Percentiles rank a stretch among this genome's conserved stretches.
These are phyloP conservation scores for Lophius piscatorius DNA, from an alignment of 2,113 vertebrate genomes.

Conservation along the genomic window DNA sequence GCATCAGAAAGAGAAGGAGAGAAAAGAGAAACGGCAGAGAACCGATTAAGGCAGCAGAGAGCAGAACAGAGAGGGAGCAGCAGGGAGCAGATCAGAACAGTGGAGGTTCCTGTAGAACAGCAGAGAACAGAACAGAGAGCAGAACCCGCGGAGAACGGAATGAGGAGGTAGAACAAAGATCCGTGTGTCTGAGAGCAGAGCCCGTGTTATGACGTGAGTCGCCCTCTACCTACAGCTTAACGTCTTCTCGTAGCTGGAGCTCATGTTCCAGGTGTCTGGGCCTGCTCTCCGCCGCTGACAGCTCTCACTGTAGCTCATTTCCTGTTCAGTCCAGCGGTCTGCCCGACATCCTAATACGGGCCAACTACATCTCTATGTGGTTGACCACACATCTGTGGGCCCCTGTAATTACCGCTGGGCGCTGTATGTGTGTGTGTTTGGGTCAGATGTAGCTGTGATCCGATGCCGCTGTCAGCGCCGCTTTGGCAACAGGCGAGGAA, in stretches of 20 bases:
- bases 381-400: slow-evolving; percentile 38
- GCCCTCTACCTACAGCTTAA: slow-evolving; percentile 57
- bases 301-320: slow-evolving; percentile 32
- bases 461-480: slow-evolving; percentile 23
- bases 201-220: slow-evolving; percentile 67
- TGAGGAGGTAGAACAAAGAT: not conserved
- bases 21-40: not conserved
- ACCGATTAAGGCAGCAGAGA: not conserved
- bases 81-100: not conserved
- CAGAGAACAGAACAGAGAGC: slow-evolving; percentile 29
- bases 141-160: slow-evolving; percentile 6
- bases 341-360: slow-evolving; percentile 21
- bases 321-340: slow-evolving; percentile 21
- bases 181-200: slow-evolving; percentile 58
- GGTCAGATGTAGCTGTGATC: slow-evolving; percentile 28
- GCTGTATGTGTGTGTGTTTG: slow-evolving; percentile 21
- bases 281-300: slow-evolving; percentile 24
- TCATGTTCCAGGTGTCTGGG: slow-evolving; percentile 65
- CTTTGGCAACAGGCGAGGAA: slow-evolving; percentile 42
- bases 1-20: not conserved
- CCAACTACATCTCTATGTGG: slow-evolving; percentile 43
- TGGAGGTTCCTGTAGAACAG: not conserved
- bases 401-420: slow-evolving; percentile 48
- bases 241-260: no score
- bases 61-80: not conserved